These are phyloP conservation scores for Amphiprion clarkii DNA, from an alignment of 2,797 vertebrate species.

Conservation along the genomic window DNA sequence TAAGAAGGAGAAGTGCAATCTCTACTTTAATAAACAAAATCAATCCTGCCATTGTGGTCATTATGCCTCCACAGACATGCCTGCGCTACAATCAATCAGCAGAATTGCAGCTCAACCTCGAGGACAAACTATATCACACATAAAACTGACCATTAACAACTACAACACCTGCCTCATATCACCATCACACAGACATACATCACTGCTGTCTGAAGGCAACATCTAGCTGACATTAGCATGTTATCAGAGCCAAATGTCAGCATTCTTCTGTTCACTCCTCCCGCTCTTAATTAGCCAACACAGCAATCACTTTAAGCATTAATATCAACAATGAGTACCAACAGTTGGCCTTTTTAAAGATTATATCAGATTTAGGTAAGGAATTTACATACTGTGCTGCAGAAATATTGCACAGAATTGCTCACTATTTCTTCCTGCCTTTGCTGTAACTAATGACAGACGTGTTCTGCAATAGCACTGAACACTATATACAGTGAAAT, in stretches of 20 bases:
- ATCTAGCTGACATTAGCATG: conserved; percentile 19
- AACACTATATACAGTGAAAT: conserved; percentile 1
- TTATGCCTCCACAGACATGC: conserved; percentile 39
- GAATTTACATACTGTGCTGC: background rate
- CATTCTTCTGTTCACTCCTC: conserved; percentile 1
- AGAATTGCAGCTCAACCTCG: conserved; percentile 50
- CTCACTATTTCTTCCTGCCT: background rate
- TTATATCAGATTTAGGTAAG: background rate
- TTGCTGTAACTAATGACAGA: background rate
- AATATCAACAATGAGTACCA: conserved; percentile 29
- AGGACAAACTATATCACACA: conserved; percentile 55
- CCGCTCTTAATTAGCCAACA: conserved; percentile 38
- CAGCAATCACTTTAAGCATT: conserved; percentile 20
- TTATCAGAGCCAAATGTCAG: conserved; percentile 41
- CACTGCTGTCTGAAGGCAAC: conserved; percentile 28
- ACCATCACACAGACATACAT: conserved; percentile 48
- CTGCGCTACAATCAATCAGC: conserved; percentile 48
- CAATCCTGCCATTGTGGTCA: conserved; percentile 54
- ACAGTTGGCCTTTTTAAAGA: conserved; percentile 8
- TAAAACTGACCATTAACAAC: conserved; percentile 61
- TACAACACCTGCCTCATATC: conserved; percentile 59
- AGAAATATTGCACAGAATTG: background rate
- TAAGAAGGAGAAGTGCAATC: conserved; percentile 7
- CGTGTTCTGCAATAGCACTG: background rate
- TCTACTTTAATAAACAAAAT: conserved; percentile 56